Evolutionary conservation across 2,888 invertebrate genomes (phyloP).

Genomic region (Tetragonisca angustula): DNA sequence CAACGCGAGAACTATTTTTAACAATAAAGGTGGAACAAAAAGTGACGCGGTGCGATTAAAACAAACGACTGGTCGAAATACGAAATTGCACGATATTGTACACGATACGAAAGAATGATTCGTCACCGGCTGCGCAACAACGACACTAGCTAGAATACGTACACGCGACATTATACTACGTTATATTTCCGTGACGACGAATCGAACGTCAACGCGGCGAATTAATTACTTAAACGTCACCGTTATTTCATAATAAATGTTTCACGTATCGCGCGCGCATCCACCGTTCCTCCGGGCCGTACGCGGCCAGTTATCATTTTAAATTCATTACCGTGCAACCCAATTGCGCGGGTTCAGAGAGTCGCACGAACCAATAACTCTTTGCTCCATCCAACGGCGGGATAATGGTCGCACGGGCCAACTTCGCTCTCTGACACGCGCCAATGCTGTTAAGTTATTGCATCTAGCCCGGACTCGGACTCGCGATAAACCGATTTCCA

Average conservation of each 20-base stretch:
- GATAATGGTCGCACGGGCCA: constrained; percentile 35
- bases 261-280: constrained; percentile 8
- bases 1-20: background rate
- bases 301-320: constrained; percentile 48
- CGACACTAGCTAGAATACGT: background rate
- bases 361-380: constrained; percentile 49
- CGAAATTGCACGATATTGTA: too few relatives aligned
- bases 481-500: constrained; percentile 37
- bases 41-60: background rate
- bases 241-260: constrained; percentile 19
- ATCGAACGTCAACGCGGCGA: background rate
- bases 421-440: constrained; percentile 28
- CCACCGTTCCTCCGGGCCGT: background rate
- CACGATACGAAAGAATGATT: background rate
- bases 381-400: constrained; percentile 28
- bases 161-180: background rate
- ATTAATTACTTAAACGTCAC: constrained; percentile 37
- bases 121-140: too few relatives aligned
- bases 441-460: constrained; percentile 35
- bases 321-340: constrained; percentile 54
- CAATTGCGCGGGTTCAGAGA: constrained; percentile 23
- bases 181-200: constrained; percentile 18
- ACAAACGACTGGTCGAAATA: too few relatives aligned
- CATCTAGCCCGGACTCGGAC: constrained; percentile 3
- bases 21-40: too few relatives aligned